Conservation (phyloP, 2,888 invertebrate species). For the Diadromus collaris region DNA sequence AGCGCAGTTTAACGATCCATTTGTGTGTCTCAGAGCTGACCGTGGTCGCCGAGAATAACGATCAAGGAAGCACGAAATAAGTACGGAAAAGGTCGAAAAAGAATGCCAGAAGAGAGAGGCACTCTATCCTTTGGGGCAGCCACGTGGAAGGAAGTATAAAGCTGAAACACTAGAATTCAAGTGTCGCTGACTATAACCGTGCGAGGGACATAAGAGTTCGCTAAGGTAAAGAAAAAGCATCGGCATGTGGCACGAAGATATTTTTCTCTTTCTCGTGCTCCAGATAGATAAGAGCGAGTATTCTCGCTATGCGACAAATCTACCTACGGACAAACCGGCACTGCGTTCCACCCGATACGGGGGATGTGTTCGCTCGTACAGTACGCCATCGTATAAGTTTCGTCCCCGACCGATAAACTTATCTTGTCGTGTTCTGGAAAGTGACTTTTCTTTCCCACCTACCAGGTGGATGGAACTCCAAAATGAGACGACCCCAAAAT, state of each 20-base stretch:
- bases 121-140: not conserved
- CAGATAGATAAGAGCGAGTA: conserved; percentile 39
- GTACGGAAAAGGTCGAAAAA: conserved; percentile 1
- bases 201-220: conserved; percentile 12
- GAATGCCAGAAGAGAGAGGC: conserved; percentile 4
- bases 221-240: conserved; percentile 4
- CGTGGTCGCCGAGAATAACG: conserved; percentile 3
- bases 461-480: too few species aligned
- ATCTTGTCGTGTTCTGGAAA: too few species aligned
- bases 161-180: conserved; percentile 43
- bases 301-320: conserved; percentile 3
- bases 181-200: conserved; percentile 19
- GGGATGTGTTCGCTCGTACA: not conserved
- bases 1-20: conserved; percentile 15
- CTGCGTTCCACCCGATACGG: not conserved
- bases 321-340: conserved; percentile 3
- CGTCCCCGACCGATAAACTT: too few species aligned
- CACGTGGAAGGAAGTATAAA: conserved; percentile 21
- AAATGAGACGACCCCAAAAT: too few species aligned
- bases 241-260: conserved; percentile 2
- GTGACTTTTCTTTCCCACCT: too few species aligned
- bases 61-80: conserved; percentile 5
- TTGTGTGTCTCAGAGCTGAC: conserved; percentile 1
- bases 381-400: too few species aligned
- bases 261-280: conserved; percentile 8